phyloP scores from a whole-genome alignment of 2,113 vertebrate species.

The Nesoenas mayeri region DNA sequence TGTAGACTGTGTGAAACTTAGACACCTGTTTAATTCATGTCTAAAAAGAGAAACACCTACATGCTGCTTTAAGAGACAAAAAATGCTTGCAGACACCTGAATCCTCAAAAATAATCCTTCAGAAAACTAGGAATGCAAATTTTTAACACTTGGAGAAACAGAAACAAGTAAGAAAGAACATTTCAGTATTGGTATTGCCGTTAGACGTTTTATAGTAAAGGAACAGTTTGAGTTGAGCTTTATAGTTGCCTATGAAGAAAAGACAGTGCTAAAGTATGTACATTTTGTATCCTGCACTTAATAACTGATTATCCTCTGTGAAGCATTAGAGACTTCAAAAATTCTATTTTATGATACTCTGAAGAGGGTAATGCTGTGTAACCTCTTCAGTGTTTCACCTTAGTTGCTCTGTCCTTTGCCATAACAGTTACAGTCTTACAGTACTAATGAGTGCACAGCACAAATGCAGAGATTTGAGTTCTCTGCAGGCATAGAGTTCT shows the following conservation, averaged over 20 bases:
- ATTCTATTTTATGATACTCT: neutral
- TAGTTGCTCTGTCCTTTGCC: neutral
- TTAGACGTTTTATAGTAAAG: neutral
- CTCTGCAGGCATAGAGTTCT: neutral
- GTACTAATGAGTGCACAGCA: neutral
- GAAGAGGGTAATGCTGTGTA: neutral
- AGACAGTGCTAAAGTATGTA: neutral
- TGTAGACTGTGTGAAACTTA: neutral
- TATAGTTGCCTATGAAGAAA: neutral
- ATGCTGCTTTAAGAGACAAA: neutral
- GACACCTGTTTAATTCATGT: neutral
- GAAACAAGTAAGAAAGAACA: neutral
- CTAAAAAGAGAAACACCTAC: neutral
- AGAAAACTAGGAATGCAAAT: neutral
- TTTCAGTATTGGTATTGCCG: neutral
- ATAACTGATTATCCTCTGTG: neutral
- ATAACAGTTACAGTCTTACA: neutral
- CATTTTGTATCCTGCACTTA: neutral
- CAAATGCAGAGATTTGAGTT: neutral
- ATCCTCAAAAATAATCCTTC: neutral
- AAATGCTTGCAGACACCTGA: neutral
- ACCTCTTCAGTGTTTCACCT: neutral
- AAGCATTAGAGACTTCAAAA: neutral
- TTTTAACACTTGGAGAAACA: neutral
- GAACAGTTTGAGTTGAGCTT: neutral